These are phyloP conservation scores for Diplazon laetatorius DNA, from an alignment of 2,888 invertebrate genomes.

Conservation along the genomic window DNA sequence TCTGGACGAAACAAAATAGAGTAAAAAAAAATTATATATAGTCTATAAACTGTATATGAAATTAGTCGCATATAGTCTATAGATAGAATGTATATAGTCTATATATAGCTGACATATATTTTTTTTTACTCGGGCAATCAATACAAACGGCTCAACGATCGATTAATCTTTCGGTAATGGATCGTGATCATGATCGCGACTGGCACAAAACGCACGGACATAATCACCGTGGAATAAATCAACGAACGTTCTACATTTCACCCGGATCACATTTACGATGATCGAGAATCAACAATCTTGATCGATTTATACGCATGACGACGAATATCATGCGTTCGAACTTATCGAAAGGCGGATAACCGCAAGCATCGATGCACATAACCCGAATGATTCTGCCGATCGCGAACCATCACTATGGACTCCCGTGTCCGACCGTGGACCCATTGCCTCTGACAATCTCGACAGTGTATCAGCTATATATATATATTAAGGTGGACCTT, in stretches of 20 bases:
- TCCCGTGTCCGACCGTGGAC: slow-evolving; percentile 39
- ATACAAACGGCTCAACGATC: slow-evolving; percentile 33
- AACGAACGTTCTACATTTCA: slow-evolving; percentile 32
- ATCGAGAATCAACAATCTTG: slow-evolving; percentile 51
- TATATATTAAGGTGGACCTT: no score
- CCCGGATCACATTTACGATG: slow-evolving; percentile 33
- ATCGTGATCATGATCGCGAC: not conserved
- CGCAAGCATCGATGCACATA: slow-evolving; percentile 29
- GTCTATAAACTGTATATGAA: no score
- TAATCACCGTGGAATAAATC: slow-evolving; percentile 5
- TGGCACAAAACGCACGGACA: not conserved
- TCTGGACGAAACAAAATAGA: no score
- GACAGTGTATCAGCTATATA: no score
- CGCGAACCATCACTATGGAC: slow-evolving; percentile 8
- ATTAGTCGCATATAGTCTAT: no score
- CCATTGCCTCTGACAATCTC: slow-evolving; percentile 48
- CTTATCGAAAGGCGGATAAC: slow-evolving; percentile 22
- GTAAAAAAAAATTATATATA: no score
- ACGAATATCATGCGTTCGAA: slow-evolving; percentile 14
- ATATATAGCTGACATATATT: no score
- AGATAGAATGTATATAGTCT: no score
- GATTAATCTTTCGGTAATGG: slow-evolving; percentile 37
- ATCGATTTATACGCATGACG: slow-evolving; percentile 20
- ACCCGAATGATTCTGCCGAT: slow-evolving; percentile 8
- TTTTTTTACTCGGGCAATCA: not conserved